These are phyloP conservation scores for Uropsilus gracilis DNA, from an alignment of 2,113 vertebrate genomes.

Conservation along the genomic window DNA sequence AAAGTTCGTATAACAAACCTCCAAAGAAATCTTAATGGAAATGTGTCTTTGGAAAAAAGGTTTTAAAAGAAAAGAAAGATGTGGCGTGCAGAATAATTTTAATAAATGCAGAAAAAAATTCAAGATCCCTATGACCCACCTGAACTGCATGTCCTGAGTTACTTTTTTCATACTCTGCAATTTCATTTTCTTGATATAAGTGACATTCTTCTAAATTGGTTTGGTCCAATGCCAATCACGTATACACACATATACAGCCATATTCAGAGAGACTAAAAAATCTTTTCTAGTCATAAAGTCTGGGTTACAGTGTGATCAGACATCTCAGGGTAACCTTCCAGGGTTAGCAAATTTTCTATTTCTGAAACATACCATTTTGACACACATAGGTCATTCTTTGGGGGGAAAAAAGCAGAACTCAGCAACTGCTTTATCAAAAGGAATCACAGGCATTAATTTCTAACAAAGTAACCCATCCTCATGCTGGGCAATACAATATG, in stretches of 20 bases:
- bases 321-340: slow-evolving; percentile 27
- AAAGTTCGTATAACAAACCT: slow-evolving; percentile 68
- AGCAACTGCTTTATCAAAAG: slow-evolving; percentile 43
- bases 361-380: slow-evolving; percentile 37
- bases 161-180: not conserved
- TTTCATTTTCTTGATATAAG: slow-evolving; percentile 49
- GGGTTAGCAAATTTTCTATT: slow-evolving; percentile 4
- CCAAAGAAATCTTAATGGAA: slow-evolving; percentile 74
- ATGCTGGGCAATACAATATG: not conserved
- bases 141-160: not conserved
- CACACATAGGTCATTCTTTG: slow-evolving; percentile 56
- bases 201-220: slow-evolving; percentile 38
- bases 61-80: not conserved
- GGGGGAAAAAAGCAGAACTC: slow-evolving; percentile 17
- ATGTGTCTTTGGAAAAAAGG: slow-evolving; percentile 47
- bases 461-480: not conserved
- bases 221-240: slow-evolving; percentile 26
- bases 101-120: slow-evolving; percentile 62
- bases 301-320: not conserved
- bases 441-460: slow-evolving; percentile 51
- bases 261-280: slow-evolving; percentile 1
- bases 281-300: slow-evolving; percentile 12
- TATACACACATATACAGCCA: not conserved
- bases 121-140: not conserved
- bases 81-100: slow-evolving; percentile 65